Evolutionary conservation across 2,797 vertebrate species (phyloP).

Genomic region (Gadopsis bispinosus): DNA sequence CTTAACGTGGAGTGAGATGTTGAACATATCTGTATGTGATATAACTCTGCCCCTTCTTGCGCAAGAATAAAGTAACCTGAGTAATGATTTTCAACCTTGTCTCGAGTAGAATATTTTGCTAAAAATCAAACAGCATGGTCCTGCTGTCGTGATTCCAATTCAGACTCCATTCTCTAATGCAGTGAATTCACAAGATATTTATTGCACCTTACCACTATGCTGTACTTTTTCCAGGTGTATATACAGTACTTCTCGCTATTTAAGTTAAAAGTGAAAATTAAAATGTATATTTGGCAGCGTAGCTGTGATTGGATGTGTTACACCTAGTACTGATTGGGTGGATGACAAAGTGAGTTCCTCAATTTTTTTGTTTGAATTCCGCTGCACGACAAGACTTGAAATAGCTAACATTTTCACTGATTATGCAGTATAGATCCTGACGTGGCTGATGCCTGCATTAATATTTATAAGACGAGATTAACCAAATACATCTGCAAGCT

Average conservation of each 20-base stretch:
- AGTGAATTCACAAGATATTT: not conserved
- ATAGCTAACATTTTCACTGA: slow-evolving; percentile 23
- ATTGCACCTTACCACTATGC: not conserved
- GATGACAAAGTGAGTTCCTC: not conserved
- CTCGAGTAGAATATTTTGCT: too few species aligned
- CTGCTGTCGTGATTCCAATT: not conserved
- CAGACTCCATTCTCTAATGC: not conserved
- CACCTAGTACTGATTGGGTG: not conserved
- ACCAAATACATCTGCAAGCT: slow-evolving; percentile 38
- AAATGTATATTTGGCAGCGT: not conserved
- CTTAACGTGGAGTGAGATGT: too few species aligned
- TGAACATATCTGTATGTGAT: too few species aligned
- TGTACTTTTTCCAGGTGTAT: not conserved
- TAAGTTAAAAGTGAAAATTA: not conserved
- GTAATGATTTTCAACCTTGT: too few species aligned
- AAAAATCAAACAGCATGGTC: slow-evolving; percentile 6
- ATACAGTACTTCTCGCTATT: not conserved
- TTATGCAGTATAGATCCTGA: slow-evolving; percentile 16
- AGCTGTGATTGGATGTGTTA: not conserved
- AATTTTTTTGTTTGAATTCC: slow-evolving; percentile 21
- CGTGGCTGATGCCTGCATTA: slow-evolving; percentile 19
- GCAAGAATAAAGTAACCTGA: too few species aligned
- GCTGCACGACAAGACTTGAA: not conserved
- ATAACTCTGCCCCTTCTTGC: too few species aligned
- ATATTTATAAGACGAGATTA: slow-evolving; percentile 50